Percentiles rank a stretch among this genome's conserved stretches.
Conservation (phyloP, 2,113 vertebrate species). For the Alligator sinensis region DNA sequence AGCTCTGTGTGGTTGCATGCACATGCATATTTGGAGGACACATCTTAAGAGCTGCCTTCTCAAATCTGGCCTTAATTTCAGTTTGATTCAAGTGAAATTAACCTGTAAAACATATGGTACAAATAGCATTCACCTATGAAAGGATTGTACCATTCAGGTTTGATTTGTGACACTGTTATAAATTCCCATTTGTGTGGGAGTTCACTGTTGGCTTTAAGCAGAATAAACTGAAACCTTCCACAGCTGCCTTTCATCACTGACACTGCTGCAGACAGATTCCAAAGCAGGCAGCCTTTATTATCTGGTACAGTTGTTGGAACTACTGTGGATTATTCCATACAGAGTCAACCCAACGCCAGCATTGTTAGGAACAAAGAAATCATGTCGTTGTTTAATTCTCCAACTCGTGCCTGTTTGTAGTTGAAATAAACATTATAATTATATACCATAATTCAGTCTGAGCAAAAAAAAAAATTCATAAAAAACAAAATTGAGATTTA, state of each 20-base stretch:
- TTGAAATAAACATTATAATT: not conserved
- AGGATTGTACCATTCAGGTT: constrained; percentile 58
- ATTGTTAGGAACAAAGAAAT: not conserved
- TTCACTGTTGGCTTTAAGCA: constrained; percentile 60
- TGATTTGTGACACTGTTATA: constrained; percentile 73
- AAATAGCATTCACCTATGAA: constrained; percentile 48
- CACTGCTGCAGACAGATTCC: constrained; percentile 52
- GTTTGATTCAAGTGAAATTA: constrained; percentile 57
- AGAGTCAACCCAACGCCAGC: not conserved
- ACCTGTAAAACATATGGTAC: constrained; percentile 74
- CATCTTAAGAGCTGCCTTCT: not conserved
- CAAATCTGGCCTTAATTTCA: constrained; percentile 70
- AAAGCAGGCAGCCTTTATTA: not conserved
- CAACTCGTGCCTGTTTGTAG: not conserved
- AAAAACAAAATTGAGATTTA: constrained; percentile 41
- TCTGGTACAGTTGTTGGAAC: constrained; percentile 48
- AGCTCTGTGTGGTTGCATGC: fast-evolving
- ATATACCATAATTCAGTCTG: not conserved
- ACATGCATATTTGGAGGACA: not conserved
- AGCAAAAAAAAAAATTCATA: not conserved
- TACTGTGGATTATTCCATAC: constrained; percentile 15
- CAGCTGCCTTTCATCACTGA: constrained; percentile 80
- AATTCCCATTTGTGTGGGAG: constrained; percentile 66
- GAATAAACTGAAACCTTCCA: constrained; percentile 38
- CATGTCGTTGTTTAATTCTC: not conserved